A percentile compares a stretch with the other conserved stretches of the same genome.
Conservation (phyloP, 30 jellyfish, hydroid and myxozoan genomes). For the Turritopsis dohrnii region DNA sequence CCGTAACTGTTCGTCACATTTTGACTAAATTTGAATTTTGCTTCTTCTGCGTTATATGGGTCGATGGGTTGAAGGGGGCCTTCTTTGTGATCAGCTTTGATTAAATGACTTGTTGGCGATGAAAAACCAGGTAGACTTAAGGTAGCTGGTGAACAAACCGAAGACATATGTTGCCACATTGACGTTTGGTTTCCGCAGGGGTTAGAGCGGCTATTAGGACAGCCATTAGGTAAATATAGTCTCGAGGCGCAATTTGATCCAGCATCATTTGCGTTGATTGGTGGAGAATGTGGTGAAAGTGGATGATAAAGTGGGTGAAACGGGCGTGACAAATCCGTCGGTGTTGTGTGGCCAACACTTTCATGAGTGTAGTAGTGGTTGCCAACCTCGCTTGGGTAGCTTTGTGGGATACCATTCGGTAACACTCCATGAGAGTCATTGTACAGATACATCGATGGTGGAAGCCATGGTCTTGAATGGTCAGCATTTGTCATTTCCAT, state of each 20-base stretch:
- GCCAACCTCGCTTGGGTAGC: constrained; percentile 21
- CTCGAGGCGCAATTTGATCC: constrained; percentile 17
- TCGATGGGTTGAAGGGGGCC: not conserved
- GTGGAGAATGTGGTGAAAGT: constrained; percentile 34
- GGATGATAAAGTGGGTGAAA: constrained; percentile 30
- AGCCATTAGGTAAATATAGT: constrained; percentile 30
- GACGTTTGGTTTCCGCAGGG: constrained; percentile 30
- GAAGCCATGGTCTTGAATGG: constrained; percentile 33
- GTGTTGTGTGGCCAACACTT: constrained; percentile 23
- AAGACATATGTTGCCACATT: constrained; percentile 33
- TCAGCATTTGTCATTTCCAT: constrained; percentile 35
- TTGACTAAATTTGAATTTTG: constrained; percentile 23
- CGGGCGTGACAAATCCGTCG: constrained; percentile 9
- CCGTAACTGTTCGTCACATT: constrained; percentile 12
- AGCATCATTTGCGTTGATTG: constrained; percentile 9
- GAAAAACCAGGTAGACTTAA: constrained; percentile 32
- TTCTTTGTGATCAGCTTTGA: constrained; percentile 5
- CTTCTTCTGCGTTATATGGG: constrained; percentile 20
- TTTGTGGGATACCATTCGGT: constrained; percentile 23
- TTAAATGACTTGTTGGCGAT: not conserved
- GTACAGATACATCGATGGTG: constrained; percentile 30
- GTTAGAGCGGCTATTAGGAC: constrained; percentile 27
- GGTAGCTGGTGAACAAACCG: constrained; percentile 15
- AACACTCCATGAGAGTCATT: constrained; percentile 8
- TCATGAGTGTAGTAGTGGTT: constrained; percentile 10